Conservation (phyloP, 2,888 invertebrate genomes). For the Nysson spinosus region DNA sequence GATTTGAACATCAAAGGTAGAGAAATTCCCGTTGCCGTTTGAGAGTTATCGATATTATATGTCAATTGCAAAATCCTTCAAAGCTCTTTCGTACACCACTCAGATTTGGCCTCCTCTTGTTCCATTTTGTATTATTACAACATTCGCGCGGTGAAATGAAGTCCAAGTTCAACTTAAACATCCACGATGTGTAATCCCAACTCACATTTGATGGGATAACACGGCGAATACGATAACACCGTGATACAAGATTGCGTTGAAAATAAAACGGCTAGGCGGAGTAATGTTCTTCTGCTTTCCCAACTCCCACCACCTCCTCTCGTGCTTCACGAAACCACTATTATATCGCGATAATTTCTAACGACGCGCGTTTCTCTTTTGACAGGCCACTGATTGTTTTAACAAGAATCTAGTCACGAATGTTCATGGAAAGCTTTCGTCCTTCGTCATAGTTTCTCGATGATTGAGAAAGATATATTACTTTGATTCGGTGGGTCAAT, state of each 20-base stretch:
- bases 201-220: conserved; percentile 32
- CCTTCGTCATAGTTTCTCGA: too few relatives aligned
- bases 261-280: conserved; percentile 16
- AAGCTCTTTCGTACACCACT: too few relatives aligned
- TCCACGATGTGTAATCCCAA: conserved; percentile 21
- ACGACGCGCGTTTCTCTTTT: too few relatives aligned
- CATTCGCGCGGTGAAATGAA: conserved; percentile 3
- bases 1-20: too few relatives aligned
- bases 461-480: too few relatives aligned
- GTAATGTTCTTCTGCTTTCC: background rate
- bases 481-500: too few relatives aligned
- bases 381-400: too few relatives aligned
- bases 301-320: background rate
- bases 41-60: too few relatives aligned
- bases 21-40: too few relatives aligned
- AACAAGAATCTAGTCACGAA: too few relatives aligned
- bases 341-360: background rate
- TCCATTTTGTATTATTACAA: conserved; percentile 20
- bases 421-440: too few relatives aligned
- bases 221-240: conserved; percentile 24
- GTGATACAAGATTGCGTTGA: conserved; percentile 23
- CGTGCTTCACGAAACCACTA: background rate
- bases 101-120: background rate
- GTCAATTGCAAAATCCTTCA: too few relatives aligned
- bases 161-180: conserved; percentile 22